phyloP scores from a whole-genome alignment of 2,888 invertebrate species.

The Drosophila limbata region DNA sequence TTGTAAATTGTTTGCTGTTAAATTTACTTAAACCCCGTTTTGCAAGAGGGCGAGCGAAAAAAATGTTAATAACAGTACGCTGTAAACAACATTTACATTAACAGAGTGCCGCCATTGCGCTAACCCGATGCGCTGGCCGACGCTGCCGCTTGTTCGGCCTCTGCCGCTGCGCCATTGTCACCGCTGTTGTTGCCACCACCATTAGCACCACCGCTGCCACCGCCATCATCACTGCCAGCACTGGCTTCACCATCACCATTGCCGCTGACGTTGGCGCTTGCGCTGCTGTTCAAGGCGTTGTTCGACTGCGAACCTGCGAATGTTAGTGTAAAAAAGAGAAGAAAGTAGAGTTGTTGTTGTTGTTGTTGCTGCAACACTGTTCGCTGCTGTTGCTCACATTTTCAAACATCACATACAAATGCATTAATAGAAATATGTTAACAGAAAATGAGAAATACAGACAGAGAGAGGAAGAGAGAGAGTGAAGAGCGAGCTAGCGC shows the following conservation, averaged over 20 bases:
- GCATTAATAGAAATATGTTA: conserved; percentile 14
- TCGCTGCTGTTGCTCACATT: conserved; percentile 16
- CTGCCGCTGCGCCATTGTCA: conserved; percentile 42
- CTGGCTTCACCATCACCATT: conserved; percentile 40
- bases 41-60: conserved; percentile 48
- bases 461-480: conserved; percentile 22
- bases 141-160: conserved; percentile 35
- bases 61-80: conserved; percentile 65
- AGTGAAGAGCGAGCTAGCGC: conserved; percentile 36
- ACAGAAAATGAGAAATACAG: conserved; percentile 5
- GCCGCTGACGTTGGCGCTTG: conserved; percentile 25
- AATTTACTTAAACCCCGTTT: conserved; percentile 38
- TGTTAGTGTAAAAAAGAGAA: conserved; percentile 25
- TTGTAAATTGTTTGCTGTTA: conserved; percentile 32
- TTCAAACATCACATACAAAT: conserved; percentile 18
- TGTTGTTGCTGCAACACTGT: conserved; percentile 6
- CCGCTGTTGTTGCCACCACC: conserved; percentile 26
- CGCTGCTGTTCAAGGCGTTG: conserved; percentile 67
- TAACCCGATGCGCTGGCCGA: conserved; percentile 59
- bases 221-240: conserved; percentile 20
- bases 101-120: conserved; percentile 48
- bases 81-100: conserved; percentile 71
- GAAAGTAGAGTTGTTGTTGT: conserved; percentile 26
- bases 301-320: conserved; percentile 73
- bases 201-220: conserved; percentile 22